These are phyloP conservation scores for Panthera uncia DNA, from an alignment of 2,113 vertebrate species.

Conservation along the genomic window DNA sequence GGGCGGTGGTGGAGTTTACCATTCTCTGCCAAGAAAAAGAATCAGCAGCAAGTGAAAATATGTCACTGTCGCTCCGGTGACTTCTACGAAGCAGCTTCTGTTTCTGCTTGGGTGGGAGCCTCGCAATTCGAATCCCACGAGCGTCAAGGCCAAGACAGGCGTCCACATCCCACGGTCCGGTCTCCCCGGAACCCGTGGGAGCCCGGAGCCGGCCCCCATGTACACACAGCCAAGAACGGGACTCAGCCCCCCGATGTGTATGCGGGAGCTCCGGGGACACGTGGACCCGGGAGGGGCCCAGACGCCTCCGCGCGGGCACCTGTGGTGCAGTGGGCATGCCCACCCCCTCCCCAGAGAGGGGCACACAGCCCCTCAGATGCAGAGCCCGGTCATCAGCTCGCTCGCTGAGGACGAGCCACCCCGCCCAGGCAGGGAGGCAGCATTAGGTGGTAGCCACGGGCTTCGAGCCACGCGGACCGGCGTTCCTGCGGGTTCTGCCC, in stretches of 20 bases:
- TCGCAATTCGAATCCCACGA: background rate
- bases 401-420: background rate
- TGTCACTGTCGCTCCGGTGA: background rate
- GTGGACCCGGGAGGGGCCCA: background rate
- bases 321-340: background rate
- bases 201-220: background rate
- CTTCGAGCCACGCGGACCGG: rapidly evolving
- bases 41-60: background rate
- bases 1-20: no score
- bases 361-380: rapidly evolving
- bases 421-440: background rate
- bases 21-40: background rate
- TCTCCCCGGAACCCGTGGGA: background rate
- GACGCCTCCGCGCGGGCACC: background rate
- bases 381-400: background rate
- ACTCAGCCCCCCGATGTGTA: background rate
- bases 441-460: rapidly evolving
- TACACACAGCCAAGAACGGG: background rate
- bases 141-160: background rate
- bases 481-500: background rate
- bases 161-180: background rate
- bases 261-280: background rate
- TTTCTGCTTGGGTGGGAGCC: background rate
- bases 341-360: background rate
- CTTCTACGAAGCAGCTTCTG: background rate